Evolutionary conservation across 2,797 vertebrate genomes (phyloP), one percentile per base, ranked within the genome.

Genomic region (Acanthurus lineatus): DNA sequence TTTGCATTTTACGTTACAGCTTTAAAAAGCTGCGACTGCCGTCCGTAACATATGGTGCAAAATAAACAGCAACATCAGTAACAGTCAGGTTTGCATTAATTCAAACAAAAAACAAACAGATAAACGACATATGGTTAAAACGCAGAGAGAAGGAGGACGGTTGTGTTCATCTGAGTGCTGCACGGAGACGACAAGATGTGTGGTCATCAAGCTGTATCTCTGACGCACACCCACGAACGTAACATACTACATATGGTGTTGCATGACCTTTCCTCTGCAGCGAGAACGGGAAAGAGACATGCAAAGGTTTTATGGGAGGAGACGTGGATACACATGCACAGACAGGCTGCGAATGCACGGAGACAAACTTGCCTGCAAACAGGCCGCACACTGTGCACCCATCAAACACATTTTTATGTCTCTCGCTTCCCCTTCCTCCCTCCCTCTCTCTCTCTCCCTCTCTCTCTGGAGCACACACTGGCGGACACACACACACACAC

Each of bases 31-130:
- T 56, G 57, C 1, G 14, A 47, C 42, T 44, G 63, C 20, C 60
- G n/a, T 35, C 28, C 1, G 15, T 64, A 81, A 57, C 88, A 88
- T 79, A 81, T 76, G 83, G 83, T 2, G 8, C 0, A 6, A 20
- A 76, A 48, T 28, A 52, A 63, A 60, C 47, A 49, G 57, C 56
- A 60, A 60, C 40, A 56, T 56, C 45, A 19, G 9, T 51, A 38
- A 51, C 64, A 73, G 61, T 52, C 19, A 54, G 40, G 38, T n/a
- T 44, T 42, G 53, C 16, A 69, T 72, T 56, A 5, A 61, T 82
- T 78, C 38, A 61, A 79, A 69, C 28, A 25, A 47, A 49, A 53
- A 4, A 48, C 9, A 35, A 52, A 53, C 40, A 67, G 42, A 71
- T 70, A 60, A 53, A 79, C 72, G 60, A 63, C 35, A 17, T 45